Conservation (phyloP, 2,888 invertebrate genomes). For the Hemistola chrysoprasaria region DNA sequence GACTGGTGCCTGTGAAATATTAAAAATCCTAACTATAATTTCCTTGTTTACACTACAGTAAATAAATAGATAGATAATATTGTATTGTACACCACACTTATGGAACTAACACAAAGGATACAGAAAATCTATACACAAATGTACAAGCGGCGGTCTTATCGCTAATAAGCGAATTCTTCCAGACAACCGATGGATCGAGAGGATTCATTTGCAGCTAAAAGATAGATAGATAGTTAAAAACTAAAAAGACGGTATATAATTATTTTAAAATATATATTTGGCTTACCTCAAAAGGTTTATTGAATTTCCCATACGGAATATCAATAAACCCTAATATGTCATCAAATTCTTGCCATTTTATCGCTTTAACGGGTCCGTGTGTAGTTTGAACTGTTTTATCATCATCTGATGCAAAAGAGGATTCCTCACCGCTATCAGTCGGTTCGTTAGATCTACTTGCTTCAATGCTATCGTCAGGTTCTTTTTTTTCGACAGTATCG, state of each 20-base stretch:
- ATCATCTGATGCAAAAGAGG: neutral
- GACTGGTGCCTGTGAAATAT: constrained; percentile 47
- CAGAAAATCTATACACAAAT: no score
- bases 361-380: constrained; percentile 47
- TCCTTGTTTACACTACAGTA: no score
- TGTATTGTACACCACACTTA: no score
- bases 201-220: no score
- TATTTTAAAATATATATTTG: neutral
- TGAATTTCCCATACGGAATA: constrained; percentile 57
- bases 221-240: no score
- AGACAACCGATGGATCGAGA: no score
- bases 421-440: neutral
- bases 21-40: no score
- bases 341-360: constrained; percentile 29
- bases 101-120: no score
- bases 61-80: no score
- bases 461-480: neutral
- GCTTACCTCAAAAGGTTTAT: constrained; percentile 47
- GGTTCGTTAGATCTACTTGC: neutral
- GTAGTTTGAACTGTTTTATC: constrained; percentile 39
- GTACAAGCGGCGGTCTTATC: no score
- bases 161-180: no score
- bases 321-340: constrained; percentile 51
- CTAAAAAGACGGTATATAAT: neutral
- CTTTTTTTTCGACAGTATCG: constrained; percentile 1